These are phyloP conservation scores for Rhingia campestris DNA, from an alignment of 2,888 invertebrate genomes.

Conservation along the genomic window DNA sequence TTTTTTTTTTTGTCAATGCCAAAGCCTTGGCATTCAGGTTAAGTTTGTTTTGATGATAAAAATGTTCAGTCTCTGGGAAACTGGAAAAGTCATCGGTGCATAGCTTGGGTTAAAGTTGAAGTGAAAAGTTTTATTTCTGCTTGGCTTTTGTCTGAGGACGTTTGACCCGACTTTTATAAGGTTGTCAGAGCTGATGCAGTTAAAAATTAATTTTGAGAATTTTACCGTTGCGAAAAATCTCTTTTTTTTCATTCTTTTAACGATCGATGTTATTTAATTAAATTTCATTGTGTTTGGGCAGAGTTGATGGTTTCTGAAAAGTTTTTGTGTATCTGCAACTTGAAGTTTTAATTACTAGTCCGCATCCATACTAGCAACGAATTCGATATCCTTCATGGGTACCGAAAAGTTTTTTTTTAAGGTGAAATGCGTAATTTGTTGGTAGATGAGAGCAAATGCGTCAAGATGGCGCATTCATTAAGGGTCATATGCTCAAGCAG, in stretches of 20 bases:
- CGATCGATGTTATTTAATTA: not conserved
- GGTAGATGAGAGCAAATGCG: no score
- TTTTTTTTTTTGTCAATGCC: constrained; percentile 51
- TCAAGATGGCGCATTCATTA: no score
- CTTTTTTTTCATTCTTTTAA: no score
- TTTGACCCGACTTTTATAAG: constrained; percentile 1
- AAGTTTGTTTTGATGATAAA: constrained; percentile 35
- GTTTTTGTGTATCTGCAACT: not conserved
- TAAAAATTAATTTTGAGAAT: constrained; percentile 12
- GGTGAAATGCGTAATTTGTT: no score
- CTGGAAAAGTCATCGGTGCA: not conserved
- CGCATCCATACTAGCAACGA: no score
- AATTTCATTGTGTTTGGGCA: not conserved
- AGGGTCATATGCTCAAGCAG: no score
- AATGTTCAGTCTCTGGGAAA: not conserved
- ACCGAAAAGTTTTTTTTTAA: no score
- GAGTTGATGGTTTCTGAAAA: not conserved
- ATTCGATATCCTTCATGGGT: no score
- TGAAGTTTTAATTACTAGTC: no score
- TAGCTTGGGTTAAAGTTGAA: not conserved
- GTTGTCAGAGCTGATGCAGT: constrained; percentile 9
- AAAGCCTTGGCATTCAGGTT: constrained; percentile 45
- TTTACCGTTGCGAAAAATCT: not conserved
- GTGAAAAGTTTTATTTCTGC: constrained; percentile 1
- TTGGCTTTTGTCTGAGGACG: not conserved